These are phyloP conservation scores for Beris morrisii DNA, from an alignment of 2,888 invertebrate genomes.

Conservation along the genomic window DNA sequence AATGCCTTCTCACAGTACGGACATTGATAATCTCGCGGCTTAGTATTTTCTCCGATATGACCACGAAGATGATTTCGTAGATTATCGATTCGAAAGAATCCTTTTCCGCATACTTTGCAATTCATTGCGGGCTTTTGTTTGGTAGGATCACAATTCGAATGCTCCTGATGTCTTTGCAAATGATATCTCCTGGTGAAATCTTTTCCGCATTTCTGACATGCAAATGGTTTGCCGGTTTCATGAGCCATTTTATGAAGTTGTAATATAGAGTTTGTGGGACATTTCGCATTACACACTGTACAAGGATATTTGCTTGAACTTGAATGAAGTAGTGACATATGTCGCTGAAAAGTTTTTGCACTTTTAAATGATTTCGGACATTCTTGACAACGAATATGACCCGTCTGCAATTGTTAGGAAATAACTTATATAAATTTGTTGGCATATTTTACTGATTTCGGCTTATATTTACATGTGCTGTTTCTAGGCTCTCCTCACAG, in stretches of 20 bases:
- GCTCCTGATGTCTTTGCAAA: conserved; percentile 60
- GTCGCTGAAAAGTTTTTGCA: conserved; percentile 66
- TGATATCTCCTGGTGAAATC: conserved; percentile 77
- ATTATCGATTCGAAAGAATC: conserved; percentile 65
- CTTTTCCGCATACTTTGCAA: conserved; percentile 55
- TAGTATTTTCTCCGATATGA: conserved; percentile 64
- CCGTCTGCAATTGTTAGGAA: conserved; percentile 46
- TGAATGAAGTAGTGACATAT: conserved; percentile 71
- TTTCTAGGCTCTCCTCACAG: conserved; percentile 54
- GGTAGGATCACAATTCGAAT: conserved; percentile 49
- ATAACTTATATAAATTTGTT: background rate
- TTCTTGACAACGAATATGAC: conserved; percentile 58
- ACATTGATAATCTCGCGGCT: conserved; percentile 64
- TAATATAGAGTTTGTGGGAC: conserved; percentile 64
- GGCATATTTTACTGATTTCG: background rate
- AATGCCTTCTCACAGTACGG: conserved; percentile 69
- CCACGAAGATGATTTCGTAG: conserved; percentile 69
- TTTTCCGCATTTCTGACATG: conserved; percentile 69
- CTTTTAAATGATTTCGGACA: conserved; percentile 76
- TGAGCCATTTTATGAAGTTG: conserved; percentile 69
- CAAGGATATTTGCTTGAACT: conserved; percentile 65
- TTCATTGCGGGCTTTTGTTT: conserved; percentile 47
- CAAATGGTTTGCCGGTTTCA: conserved; percentile 60
- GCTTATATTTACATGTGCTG: conserved; percentile 50
- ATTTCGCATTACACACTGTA: conserved; percentile 67